Percentiles rank a stretch among this genome's conserved stretches.
Evolutionary conservation across 2,797 vertebrate genomes (phyloP).

Genomic region (Dallia pectoralis): DNA sequence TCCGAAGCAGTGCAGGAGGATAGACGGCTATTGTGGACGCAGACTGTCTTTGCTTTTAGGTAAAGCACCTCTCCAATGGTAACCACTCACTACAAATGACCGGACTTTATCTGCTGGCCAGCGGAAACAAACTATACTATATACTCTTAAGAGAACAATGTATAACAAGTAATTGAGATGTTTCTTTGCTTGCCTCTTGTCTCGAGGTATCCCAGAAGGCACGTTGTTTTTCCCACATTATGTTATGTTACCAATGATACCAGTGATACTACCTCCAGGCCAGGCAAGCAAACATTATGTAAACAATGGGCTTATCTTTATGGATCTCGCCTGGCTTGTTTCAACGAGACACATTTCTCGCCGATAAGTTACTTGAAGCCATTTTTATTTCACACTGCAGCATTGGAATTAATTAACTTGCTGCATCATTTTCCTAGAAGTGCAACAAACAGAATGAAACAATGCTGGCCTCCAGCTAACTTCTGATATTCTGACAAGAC

Average conservation of each 20-base stretch:
- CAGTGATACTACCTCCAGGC: background rate
- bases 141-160: background rate
- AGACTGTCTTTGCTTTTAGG: background rate
- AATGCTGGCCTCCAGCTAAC: background rate
- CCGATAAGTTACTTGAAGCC: background rate
- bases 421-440: background rate
- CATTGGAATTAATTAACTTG: constrained; percentile 15
- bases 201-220: background rate
- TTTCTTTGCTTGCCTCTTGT: background rate
- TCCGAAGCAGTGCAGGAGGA: background rate
- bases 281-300: background rate
- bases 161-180: background rate
- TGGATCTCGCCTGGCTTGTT: background rate
- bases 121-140: background rate
- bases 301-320: background rate
- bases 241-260: background rate
- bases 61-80: background rate
- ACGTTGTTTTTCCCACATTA: background rate
- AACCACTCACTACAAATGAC: background rate
- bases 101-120: background rate
- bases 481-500: background rate
- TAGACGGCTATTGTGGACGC: background rate
- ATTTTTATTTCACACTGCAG: background rate
- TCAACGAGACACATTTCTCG: background rate
- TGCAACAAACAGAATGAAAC: background rate